Evolutionary conservation across 1,140 invertebrate species (phyloP), one percentile per base, ranked within the genome.

Genomic region (Macrotrachela quadricornifera): DNA sequence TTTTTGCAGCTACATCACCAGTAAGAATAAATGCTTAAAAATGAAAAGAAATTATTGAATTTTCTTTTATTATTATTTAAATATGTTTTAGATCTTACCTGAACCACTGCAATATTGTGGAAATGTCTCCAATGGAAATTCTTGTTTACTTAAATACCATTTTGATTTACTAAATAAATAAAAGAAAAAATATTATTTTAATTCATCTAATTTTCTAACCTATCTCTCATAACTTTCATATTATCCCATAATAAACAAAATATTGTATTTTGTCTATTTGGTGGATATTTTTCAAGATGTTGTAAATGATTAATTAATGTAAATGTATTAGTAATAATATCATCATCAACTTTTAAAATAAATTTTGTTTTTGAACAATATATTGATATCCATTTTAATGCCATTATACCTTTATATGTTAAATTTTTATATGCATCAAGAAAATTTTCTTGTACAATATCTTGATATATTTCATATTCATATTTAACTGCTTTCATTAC

Each of bases 341-440:
- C 59, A 49, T 60, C 59, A 21, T 87, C 83, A 66, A 83, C 78
- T 75, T 87, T 87, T 10, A 86, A 73, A n/a, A 86, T 73, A 59
- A 75, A 82, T 51, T 75, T 69, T 1, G 75, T 72, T 21, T 72
- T 66, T 12, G 60, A 57, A 63, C 83, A 86, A 57, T 74, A 69
- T 12, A 64, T 66, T 1, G 71, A 62, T 0, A 75, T 77, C 82
- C 83, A 87, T 59, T 76, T 73, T 30, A 86, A 62, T 0, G 82
- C 83, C 82, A 86, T 85, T 0, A 83, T 62, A 61, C 86, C 82
- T 68, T 87, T 88, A 57, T 79, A 80, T n/a, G 81, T 85, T 9
- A 88, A 69, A 68, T 86, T 85, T 62, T 74, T 75, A 59, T 88
- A 88, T 18, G 79, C 75, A 69, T 87, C 83, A 12, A 71, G 46